Base-by-base conservation (phyloP, 2,888 invertebrate genomes). In the Cancer borealis region DNA sequence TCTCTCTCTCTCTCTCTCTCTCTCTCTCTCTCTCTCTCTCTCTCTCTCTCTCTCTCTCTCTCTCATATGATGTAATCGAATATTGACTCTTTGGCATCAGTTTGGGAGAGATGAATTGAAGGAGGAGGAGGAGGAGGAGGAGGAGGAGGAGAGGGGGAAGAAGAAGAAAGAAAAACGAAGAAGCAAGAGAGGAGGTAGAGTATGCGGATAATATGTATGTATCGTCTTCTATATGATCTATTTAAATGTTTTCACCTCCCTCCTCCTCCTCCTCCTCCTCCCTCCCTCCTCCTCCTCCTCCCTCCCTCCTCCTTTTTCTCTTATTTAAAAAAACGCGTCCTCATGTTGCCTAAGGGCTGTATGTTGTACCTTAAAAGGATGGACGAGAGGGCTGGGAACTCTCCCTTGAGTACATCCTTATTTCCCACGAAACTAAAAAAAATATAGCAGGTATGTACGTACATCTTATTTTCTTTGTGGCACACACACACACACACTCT, bases 231-330 rank as follows among this genome's bases (percentile, higher is more conserved):
- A 30, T 30, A 79, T 30, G 26, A 8, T 12, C 26, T 30, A 79
- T 79, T 79, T 79, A 79, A 79, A 79, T 79, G 79, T 21, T 79
- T 5, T 10, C 30, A 4, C 10, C 26, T 30, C 26, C 79, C 21
- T 21, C 79, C 79, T 79, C 79, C 79, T 79, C 30, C 88, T 88
- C 88, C 88, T 88, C 88, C 88, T 88, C 88, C 88, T 88, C 88
- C 88, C 45, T 45, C 88, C 88, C 88, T 88, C 88, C 88, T 88
- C 66, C 66, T 66, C 66, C 66, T 66, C 66, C 66, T 66, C 66
- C 79, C 30, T 8, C 79, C 79, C 79, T 79, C 30, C 30, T 30
- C 79, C 79, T 66, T n/a, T n/a, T 66, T n/a, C 66, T 66, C 66
- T n/a, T 14, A 66, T 66, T 66, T n/a, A 66, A 5, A 14, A 66